Evolutionary conservation across 2,888 invertebrate genomes (phyloP), one percentile per base, ranked within the genome.

Genomic region (Drosophila paranaensis): DNA sequence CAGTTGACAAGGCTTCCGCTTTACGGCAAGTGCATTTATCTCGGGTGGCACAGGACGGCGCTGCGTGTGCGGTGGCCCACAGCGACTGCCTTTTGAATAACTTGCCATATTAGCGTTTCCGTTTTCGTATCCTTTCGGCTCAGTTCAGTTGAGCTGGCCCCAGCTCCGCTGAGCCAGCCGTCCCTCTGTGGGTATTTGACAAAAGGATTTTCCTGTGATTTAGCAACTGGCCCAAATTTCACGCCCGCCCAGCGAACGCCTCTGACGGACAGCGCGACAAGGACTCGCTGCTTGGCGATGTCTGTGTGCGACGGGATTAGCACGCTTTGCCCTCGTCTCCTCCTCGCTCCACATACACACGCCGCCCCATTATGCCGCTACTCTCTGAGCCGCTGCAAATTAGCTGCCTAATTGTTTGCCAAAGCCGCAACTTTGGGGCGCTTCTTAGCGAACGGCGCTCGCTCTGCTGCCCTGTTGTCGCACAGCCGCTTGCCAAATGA

Each of bases 391-490:
- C 56, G 64, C 39, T 53, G 82, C 79, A 89, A 86, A 86, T 86
- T 89, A 86, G 86, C 89, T 89, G 86, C 88, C 89, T 86, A 86
- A 86, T 86, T 86, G 86, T 89, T 86, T 89, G 86, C 86, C 86
- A 86, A 86, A 88, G 87, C 89, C 84, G 79, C 84, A 89, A 88
- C 70, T 48, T 84, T 81, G 79, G 79, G 72, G 50, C 66, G 67
- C 82, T 68, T 78, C 81, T 74, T 72, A 71, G 67, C 58, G 71
- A 43, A 55, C 63, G 58, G 57, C 45, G 20, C n/a, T 55, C 50
- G 69, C 74, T 66, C 66, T 66, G 71, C 73, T 84, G 58, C 69
- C 71, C 45, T n/a, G 27, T n/a, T n/a, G 27, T n/a, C 35, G 43
- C 56, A 10, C 35, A 35, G 58, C 48, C 39, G 48, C 58, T 58